These are phyloP conservation scores for Andrena praecox DNA, from an alignment of 2,888 invertebrate species.

Conservation along the genomic window DNA sequence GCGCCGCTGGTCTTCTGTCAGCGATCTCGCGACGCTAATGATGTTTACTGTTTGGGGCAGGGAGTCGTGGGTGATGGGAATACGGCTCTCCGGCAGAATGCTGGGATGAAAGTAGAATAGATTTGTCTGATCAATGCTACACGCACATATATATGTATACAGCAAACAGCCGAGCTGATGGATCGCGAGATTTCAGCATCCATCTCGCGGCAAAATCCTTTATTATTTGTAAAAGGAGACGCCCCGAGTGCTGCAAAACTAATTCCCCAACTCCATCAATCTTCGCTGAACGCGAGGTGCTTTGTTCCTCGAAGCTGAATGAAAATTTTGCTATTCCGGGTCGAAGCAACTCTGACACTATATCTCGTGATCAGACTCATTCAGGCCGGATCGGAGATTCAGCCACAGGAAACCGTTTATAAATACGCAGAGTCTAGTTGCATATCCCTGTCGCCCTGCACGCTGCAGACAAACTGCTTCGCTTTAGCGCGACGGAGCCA, in stretches of 20 bases:
- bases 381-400: too few species aligned
- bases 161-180: background rate
- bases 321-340: constrained; percentile 5
- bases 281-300: background rate
- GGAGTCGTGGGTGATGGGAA: too few species aligned
- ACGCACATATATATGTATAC: background rate
- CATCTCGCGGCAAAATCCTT: background rate
- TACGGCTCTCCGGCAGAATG: background rate
- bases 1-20: background rate
- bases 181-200: constrained; percentile 9
- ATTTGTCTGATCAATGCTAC: background rate
- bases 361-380: too few species aligned
- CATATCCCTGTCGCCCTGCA: too few species aligned
- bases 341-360: too few species aligned
- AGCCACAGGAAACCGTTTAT: too few species aligned
- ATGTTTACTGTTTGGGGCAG: too few species aligned
- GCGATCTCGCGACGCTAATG: too few species aligned
- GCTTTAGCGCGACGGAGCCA: background rate
- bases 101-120: background rate
- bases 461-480: too few species aligned
- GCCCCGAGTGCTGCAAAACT: constrained; percentile 3
- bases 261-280: constrained; percentile 34
- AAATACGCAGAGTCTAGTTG: too few species aligned
- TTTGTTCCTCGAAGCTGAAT: background rate
- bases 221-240: constrained; percentile 1